Base-by-base conservation (phyloP, 2,888 invertebrate genomes). In the Drosophila rubida region DNA sequence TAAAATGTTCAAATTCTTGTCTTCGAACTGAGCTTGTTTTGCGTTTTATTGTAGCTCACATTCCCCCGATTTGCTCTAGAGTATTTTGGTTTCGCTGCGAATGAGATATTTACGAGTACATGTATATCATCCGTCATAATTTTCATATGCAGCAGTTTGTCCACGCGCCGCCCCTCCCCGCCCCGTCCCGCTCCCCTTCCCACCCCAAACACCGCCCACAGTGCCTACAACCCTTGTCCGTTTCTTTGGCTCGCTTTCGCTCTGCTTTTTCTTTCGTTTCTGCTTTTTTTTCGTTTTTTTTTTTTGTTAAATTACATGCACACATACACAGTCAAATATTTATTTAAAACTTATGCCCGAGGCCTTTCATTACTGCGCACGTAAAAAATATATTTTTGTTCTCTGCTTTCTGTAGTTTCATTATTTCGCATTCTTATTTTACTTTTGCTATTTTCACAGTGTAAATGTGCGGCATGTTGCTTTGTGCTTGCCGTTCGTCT, bases 321-420 rank as follows among this genome's bases (percentile, higher is more conserved):
- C 78, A 82, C 69, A 80, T 61, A 79, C 64, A 73, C 60, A 72
- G 83, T 69, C 79, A 83, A 87, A 87, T 85, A 85, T 85, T 85
- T 85, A 85, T 87, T 88, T 88, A 80, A 85, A 86, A 85, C 85
- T 85, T 85, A 79, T 80, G 86, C 85, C 74, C 73, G 80, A 80
- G 85, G 85, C 77, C 80, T 86, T 85, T 85, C 87, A 85, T 85
- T 88, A 86, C 85, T 86, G 73, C 62, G 78, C 79, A 72, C 82
- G 72, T 77, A 73, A 67, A 67, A 81, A 77, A 69, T 72, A 58
- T 61, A 67, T 70, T 49, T 55, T 54, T 65, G 50, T 41, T 64
- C 65, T 42, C 65, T 42, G 32, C 61, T 42, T 49, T 57, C 53
- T 51, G 39, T 57, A 71, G 64, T 71, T 75, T 68, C 25, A 32